Conservation (phyloP, 2,113 vertebrate species). For the Mungos mungo region DNA sequence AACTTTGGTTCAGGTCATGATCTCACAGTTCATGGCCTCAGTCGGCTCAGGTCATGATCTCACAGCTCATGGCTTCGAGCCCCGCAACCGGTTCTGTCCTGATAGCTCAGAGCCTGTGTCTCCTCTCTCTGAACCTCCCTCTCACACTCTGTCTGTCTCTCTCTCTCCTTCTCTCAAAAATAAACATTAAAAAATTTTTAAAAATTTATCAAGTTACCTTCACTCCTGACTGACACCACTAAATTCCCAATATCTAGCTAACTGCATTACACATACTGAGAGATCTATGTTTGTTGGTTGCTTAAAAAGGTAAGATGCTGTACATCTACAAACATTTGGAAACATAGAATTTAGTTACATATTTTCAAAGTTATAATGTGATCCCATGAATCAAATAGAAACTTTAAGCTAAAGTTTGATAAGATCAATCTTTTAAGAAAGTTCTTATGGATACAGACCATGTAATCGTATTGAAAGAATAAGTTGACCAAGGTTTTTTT, state of each 20-base stretch:
- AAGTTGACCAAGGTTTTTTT: neutral
- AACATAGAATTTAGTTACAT: neutral
- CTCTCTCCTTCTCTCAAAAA: too few species aligned
- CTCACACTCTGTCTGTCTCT: too few species aligned
- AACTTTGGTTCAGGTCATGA: too few species aligned
- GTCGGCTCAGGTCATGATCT: too few species aligned
- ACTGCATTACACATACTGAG: neutral
- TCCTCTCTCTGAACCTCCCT: too few species aligned
- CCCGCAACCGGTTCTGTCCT: too few species aligned
- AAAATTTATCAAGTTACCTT: neutral
- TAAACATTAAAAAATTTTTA: too few species aligned
- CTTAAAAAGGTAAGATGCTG: neutral
- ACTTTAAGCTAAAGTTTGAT: neutral
- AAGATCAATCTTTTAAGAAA: neutral
- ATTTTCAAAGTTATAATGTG: conserved; percentile 5
- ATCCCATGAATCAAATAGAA: conserved; percentile 30
- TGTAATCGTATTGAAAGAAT: neutral
- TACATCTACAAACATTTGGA: neutral
- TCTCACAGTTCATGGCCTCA: too few species aligned
- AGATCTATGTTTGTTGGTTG: neutral
- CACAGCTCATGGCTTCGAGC: too few species aligned
- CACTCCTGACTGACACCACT: neutral
- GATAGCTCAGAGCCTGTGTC: too few species aligned
- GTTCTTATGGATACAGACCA: neutral
- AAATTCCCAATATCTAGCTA: neutral